phyloP scores from a whole-genome alignment of 2,113 vertebrate species.

The Daubentonia madagascariensis region DNA sequence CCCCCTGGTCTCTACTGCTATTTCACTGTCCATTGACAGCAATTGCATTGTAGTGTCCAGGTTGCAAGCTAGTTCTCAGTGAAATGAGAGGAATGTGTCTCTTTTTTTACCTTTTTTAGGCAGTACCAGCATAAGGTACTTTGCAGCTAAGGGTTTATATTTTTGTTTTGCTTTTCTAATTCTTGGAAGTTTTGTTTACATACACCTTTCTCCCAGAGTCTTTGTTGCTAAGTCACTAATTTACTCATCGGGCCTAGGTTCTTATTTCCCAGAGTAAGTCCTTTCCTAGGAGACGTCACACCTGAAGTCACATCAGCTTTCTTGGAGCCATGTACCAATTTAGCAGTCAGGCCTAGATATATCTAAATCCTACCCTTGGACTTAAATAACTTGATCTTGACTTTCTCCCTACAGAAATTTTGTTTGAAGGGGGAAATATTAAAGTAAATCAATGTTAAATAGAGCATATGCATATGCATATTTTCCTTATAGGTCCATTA shows the following conservation, averaged over 20 bases:
- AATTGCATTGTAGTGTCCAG: fast-evolving
- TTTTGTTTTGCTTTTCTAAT: neutral
- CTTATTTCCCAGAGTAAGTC: neutral
- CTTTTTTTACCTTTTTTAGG: neutral
- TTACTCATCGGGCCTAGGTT: neutral
- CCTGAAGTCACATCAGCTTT: neutral
- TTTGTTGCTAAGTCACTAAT: neutral
- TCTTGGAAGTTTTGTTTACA: neutral
- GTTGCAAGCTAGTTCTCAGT: neutral
- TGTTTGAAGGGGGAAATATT: neutral
- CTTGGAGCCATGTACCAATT: neutral
- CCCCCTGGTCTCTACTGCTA: neutral
- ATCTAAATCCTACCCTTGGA: neutral
- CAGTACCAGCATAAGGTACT: neutral
- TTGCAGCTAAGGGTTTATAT: neutral
- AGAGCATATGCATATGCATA: neutral
- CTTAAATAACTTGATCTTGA: neutral
- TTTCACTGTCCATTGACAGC: fast-evolving
- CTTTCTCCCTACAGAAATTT: neutral
- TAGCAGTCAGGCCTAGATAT: neutral
- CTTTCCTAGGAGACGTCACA: neutral
- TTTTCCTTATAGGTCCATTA: neutral
- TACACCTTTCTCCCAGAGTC: neutral
- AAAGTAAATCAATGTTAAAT: neutral
- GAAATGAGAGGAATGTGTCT: neutral